Evolutionary conservation across 2,888 invertebrate species (phyloP).

Genomic region (Thera britannica): DNA sequence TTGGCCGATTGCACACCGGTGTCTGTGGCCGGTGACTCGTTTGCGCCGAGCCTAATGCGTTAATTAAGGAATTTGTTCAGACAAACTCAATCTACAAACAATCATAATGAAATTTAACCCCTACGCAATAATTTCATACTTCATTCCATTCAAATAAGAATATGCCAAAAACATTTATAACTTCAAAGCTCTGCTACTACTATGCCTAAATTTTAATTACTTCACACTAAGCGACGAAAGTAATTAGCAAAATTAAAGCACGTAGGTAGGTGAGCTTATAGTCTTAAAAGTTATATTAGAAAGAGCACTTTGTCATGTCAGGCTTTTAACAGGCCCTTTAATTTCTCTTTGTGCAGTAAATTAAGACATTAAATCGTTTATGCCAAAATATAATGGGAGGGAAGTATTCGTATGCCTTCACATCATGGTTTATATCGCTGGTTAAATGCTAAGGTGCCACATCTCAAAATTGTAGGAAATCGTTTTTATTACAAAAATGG

Average conservation of each 20-base stretch:
- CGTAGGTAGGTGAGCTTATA: slow-evolving; percentile 70
- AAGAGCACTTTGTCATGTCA: slow-evolving; percentile 82
- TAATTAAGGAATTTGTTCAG: too few relatives aligned
- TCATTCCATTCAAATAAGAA: slow-evolving; percentile 47
- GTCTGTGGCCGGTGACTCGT: too few relatives aligned
- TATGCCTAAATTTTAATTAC: slow-evolving; percentile 57
- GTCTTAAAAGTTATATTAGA: slow-evolving; percentile 79
- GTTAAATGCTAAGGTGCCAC: too few relatives aligned
- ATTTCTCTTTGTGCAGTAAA: slow-evolving; percentile 81
- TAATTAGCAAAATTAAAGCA: slow-evolving; percentile 76
- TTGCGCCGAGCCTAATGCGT: too few relatives aligned
- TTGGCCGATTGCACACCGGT: too few relatives aligned
- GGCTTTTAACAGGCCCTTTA: slow-evolving; percentile 81
- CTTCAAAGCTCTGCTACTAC: slow-evolving; percentile 43
- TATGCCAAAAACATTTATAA: slow-evolving; percentile 42
- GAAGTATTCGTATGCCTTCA: slow-evolving; percentile 43
- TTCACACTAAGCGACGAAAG: slow-evolving; percentile 59
- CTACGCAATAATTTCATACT: slow-evolving; percentile 36
- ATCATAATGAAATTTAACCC: slow-evolving; percentile 22
- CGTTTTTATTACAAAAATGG: too few relatives aligned
- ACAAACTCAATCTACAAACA: too few relatives aligned
- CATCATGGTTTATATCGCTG: not conserved
- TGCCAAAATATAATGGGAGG: slow-evolving; percentile 68
- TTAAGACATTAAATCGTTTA: slow-evolving; percentile 82
- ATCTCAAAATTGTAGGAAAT: too few relatives aligned